A percentile compares a stretch with the other conserved stretches of the same genome.
Evolutionary conservation across 2,113 vertebrate species (phyloP).

Genomic region (Eudorcas thomsonii): DNA sequence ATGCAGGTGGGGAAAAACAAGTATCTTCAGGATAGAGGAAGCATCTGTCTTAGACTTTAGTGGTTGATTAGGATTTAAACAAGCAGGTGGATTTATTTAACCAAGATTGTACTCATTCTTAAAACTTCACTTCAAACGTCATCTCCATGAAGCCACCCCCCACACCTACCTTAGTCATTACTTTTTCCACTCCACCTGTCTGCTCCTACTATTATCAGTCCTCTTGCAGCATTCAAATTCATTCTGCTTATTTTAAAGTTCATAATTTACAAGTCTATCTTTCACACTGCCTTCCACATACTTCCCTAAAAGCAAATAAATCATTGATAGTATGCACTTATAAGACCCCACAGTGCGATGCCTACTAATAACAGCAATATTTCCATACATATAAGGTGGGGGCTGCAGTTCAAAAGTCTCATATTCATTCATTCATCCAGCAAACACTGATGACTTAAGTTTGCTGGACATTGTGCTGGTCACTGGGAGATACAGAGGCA

Average conservation of each 20-base stretch:
- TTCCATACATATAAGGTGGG: background rate
- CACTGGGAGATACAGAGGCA: background rate
- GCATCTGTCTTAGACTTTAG: background rate
- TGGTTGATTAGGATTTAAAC: background rate
- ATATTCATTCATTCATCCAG: background rate
- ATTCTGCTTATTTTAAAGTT: slow-evolving; percentile 7
- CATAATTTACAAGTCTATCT: background rate
- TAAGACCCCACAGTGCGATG: background rate
- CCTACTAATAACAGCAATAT: background rate
- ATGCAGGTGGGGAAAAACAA: background rate
- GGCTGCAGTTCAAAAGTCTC: background rate
- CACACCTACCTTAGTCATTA: background rate
- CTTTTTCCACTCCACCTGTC: background rate
- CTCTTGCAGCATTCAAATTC: background rate
- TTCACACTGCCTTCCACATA: background rate
- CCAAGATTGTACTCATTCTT: background rate
- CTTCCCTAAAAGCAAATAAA: background rate
- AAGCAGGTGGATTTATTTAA: background rate
- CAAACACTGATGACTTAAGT: background rate
- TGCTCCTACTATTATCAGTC: background rate
- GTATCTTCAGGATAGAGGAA: background rate
- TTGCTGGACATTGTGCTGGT: background rate
- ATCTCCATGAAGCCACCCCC: background rate
- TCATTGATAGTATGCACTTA: background rate
- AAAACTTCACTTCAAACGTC: background rate